phyloP scores from a whole-genome alignment of 2,797 vertebrate species.

The Anableps anableps region DNA sequence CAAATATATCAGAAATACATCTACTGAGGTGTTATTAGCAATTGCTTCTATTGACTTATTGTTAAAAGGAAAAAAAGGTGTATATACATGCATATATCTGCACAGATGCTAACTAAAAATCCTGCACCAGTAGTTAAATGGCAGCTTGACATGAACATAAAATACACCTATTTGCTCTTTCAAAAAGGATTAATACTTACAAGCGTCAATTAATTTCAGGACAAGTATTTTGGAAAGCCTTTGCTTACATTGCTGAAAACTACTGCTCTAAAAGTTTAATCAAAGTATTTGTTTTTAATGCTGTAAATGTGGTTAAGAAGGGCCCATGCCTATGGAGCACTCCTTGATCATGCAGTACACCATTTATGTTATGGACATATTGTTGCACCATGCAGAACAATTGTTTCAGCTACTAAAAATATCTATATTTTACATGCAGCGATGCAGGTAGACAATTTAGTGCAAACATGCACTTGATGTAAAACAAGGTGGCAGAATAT shows the following conservation, averaged over 20 bases:
- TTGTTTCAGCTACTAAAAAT: not conserved
- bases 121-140: slow-evolving; percentile 7
- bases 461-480: slow-evolving; percentile 50
- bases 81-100: slow-evolving; percentile 40
- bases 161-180: not conserved
- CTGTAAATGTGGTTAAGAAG: slow-evolving; percentile 29
- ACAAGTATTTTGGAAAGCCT: slow-evolving; percentile 21
- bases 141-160: slow-evolving; percentile 29
- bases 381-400: slow-evolving; percentile 11
- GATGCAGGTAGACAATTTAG: slow-evolving; percentile 16
- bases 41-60: slow-evolving; percentile 10
- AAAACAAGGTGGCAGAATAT: slow-evolving; percentile 27
- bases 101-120: slow-evolving; percentile 13
- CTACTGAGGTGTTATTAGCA: not conserved
- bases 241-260: slow-evolving; percentile 23
- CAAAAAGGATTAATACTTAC: slow-evolving; percentile 9
- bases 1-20: slow-evolving; percentile 3
- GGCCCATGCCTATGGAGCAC: slow-evolving; percentile 23
- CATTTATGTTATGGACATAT: slow-evolving; percentile 7
- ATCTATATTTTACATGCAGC: slow-evolving; percentile 30
- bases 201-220: slow-evolving; percentile 27
- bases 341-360: slow-evolving; percentile 20
- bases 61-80: slow-evolving; percentile 3
- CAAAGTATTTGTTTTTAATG: slow-evolving; percentile 14
- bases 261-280: slow-evolving; percentile 23